Evolutionary conservation across 1,140 invertebrate species (phyloP).

Genomic region (Neuroterus valhalla): DNA sequence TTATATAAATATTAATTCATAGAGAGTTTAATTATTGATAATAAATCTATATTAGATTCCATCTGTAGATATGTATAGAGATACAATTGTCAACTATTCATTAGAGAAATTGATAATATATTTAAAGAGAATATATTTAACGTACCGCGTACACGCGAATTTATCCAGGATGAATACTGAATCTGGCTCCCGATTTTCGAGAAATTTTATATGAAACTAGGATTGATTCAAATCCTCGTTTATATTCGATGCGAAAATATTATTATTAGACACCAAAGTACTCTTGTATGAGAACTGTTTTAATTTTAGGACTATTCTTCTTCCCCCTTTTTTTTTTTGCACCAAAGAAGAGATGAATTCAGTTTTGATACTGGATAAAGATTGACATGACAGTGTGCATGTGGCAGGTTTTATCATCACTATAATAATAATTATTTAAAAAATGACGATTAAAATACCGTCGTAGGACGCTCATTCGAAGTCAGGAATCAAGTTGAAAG

Average conservation of each 20-base stretch:
- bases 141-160: constrained; percentile 53
- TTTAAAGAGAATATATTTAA: constrained; percentile 61
- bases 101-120: constrained; percentile 72
- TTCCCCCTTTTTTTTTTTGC: constrained; percentile 8
- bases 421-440: background rate
- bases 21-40: constrained; percentile 73
- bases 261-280: constrained; percentile 39
- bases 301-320: background rate
- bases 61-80: constrained; percentile 75
- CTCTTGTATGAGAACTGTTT: constrained; percentile 21
- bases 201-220: background rate
- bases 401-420: constrained; percentile 4
- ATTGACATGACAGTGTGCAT: constrained; percentile 20
- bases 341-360: constrained; percentile 36
- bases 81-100: constrained; percentile 65
- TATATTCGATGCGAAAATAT: constrained; percentile 41
- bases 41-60: constrained; percentile 73
- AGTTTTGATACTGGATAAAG: constrained; percentile 22
- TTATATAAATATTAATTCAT: constrained; percentile 70
- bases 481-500: constrained; percentile 38
- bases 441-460: background rate
- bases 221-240: constrained; percentile 43
- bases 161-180: constrained; percentile 43
- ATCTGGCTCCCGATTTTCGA: constrained; percentile 50
- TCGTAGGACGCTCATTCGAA: constrained; percentile 1